Conservation (phyloP, 2,888 invertebrate genomes). For the Vandiemenella viatica region DNA sequence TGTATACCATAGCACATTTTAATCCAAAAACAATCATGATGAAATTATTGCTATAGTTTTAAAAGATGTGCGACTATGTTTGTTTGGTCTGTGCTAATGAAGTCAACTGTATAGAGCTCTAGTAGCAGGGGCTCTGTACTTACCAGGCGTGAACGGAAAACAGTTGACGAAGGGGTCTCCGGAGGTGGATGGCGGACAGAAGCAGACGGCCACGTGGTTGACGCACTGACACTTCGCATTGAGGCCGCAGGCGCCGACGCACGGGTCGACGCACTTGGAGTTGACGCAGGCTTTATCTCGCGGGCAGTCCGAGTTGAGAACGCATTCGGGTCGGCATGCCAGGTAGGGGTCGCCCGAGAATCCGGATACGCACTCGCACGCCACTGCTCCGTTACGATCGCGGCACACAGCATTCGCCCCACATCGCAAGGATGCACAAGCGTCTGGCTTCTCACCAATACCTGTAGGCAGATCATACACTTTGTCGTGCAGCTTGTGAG, state of each 20-base stretch:
- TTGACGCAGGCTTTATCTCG: slow-evolving; percentile 56
- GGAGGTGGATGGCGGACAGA: slow-evolving; percentile 50
- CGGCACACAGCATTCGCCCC: slow-evolving; percentile 58
- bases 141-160: slow-evolving; percentile 30
- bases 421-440: slow-evolving; percentile 55
- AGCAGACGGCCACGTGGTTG: slow-evolving; percentile 64
- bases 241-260: slow-evolving; percentile 57
- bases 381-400: slow-evolving; percentile 44
- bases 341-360: slow-evolving; percentile 68
- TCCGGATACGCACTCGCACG: slow-evolving; percentile 55
- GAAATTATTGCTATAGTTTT: not conserved
- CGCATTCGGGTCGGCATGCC: slow-evolving; percentile 66
- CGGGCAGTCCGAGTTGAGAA: slow-evolving; percentile 64
- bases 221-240: slow-evolving; percentile 55
- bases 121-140: no score
- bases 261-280: slow-evolving; percentile 63
- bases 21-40: not conserved
- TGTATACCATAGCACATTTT: not conserved
- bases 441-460: slow-evolving; percentile 30
- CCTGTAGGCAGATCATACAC: slow-evolving; percentile 31
- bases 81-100: no score
- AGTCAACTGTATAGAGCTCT: no score
- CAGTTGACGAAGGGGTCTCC: slow-evolving; percentile 66
- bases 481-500: no score
- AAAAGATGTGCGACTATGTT: no score